phyloP scores from a whole-genome alignment of 2,888 invertebrate genomes.

The Caenorhabditis japonica region DNA sequence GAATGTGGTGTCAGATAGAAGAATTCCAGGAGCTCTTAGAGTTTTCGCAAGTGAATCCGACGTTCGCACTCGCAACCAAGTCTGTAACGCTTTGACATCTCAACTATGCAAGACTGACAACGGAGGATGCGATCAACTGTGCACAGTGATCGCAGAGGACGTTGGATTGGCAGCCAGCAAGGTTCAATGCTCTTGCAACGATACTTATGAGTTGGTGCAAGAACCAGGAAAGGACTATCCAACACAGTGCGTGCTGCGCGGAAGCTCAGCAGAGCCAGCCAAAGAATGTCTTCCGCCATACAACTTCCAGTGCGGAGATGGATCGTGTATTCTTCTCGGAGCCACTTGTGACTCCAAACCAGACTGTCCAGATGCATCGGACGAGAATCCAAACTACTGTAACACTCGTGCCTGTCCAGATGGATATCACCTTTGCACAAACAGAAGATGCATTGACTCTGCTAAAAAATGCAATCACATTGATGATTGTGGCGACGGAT shows the following conservation, averaged over 20 bases:
- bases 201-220: conserved; percentile 89
- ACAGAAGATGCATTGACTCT: conserved; percentile 86
- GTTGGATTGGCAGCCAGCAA: conserved; percentile 71
- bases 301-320: conserved; percentile 76
- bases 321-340: conserved; percentile 87
- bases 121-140: conserved; percentile 87
- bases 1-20: conserved; percentile 91
- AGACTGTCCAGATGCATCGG: conserved; percentile 93
- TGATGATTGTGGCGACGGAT: conserved; percentile 96
- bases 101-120: conserved; percentile 89
- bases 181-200: conserved; percentile 92
- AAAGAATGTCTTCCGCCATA: conserved; percentile 73
- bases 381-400: conserved; percentile 87
- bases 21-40: conserved; percentile 79
- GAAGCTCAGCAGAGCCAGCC: conserved; percentile 27
- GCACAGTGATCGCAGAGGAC: conserved; percentile 65
- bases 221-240: conserved; percentile 71
- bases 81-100: conserved; percentile 77
- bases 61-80: conserved; percentile 69
- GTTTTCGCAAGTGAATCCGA: conserved; percentile 74
- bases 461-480: conserved; percentile 83
- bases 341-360: conserved; percentile 88
- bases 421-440: conserved; percentile 75
- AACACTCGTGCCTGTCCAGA: conserved; percentile 76
- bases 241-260: conserved; percentile 73